Evolutionary conservation across 2,888 invertebrate genomes (phyloP).

Genomic region (Drosophila fungiperda): DNA sequence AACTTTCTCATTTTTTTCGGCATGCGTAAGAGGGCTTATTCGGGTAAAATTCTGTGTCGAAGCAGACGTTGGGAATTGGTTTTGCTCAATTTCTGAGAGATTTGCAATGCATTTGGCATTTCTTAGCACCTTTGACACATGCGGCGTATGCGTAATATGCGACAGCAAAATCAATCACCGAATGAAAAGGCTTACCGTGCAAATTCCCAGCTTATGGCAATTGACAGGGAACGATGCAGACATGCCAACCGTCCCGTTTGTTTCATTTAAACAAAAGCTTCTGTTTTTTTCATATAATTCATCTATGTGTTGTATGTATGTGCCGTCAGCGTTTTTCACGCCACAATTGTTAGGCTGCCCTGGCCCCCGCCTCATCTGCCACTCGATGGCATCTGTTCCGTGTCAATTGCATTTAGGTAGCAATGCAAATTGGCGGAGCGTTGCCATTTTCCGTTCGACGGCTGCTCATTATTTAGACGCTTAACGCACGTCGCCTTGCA

Average conservation of each 20-base stretch:
- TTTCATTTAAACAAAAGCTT: slow-evolving; percentile 60
- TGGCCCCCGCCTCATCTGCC: not conserved
- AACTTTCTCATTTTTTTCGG: slow-evolving; percentile 37
- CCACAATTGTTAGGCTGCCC: slow-evolving; percentile 53
- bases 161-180: slow-evolving; percentile 59
- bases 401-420: slow-evolving; percentile 71
- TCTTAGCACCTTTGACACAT: slow-evolving; percentile 47
- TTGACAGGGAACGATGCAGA: slow-evolving; percentile 66
- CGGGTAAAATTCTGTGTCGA: slow-evolving; percentile 6
- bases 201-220: slow-evolving; percentile 72
- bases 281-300: slow-evolving; percentile 2
- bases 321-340: not conserved
- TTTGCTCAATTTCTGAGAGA: slow-evolving; percentile 14
- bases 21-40: not conserved
- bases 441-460: slow-evolving; percentile 43
- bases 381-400: slow-evolving; percentile 26
- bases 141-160: slow-evolving; percentile 55
- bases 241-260: slow-evolving; percentile 46
- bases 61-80: slow-evolving; percentile 16
- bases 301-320: slow-evolving; percentile 3
- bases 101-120: slow-evolving; percentile 46
- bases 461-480: slow-evolving; percentile 75
- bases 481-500: slow-evolving; percentile 68
- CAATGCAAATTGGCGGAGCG: slow-evolving; percentile 68
- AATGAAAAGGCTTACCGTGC: slow-evolving; percentile 67